Conservation (phyloP, 64 coral and sea anemone genomes). For the Dendronephthya gigantea region DNA sequence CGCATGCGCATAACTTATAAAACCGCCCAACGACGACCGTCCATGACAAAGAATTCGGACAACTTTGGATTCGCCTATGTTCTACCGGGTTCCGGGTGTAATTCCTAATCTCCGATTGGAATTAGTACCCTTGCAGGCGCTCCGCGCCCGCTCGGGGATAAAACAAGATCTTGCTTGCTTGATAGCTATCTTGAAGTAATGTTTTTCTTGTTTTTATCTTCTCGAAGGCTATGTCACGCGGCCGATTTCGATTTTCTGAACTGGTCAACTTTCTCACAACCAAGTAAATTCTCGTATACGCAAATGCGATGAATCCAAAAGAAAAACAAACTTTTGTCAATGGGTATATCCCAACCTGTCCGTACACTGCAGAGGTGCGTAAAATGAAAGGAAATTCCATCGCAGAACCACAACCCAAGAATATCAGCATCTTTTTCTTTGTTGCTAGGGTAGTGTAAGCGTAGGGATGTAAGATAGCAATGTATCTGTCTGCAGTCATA, state of each 20-base stretch:
- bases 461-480: slow-evolving; percentile 26
- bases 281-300: slow-evolving; percentile 18
- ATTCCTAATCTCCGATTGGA: too few relatives aligned
- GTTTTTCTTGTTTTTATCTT: slow-evolving; percentile 18
- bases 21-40: too few relatives aligned
- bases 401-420: background rate
- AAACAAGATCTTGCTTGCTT: slow-evolving; percentile 25
- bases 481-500: slow-evolving; percentile 16
- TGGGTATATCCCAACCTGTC: background rate
- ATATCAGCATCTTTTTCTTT: background rate
- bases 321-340: background rate
- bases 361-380: background rate
- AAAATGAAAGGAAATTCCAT: background rate
- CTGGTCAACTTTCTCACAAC: background rate
- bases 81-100: too few relatives aligned
- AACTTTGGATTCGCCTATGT: too few relatives aligned
- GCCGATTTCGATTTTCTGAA: background rate
- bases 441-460: slow-evolving; percentile 6
- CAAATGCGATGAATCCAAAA: slow-evolving; percentile 12
- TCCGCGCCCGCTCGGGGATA: too few relatives aligned
- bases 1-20: too few relatives aligned
- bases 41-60: too few relatives aligned
- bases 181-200: slow-evolving; percentile 18
- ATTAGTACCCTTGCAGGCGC: too few relatives aligned
- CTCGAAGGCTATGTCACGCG: background rate